Base-by-base conservation (phyloP, 2,888 invertebrate species). In the Elmis aenea region DNA sequence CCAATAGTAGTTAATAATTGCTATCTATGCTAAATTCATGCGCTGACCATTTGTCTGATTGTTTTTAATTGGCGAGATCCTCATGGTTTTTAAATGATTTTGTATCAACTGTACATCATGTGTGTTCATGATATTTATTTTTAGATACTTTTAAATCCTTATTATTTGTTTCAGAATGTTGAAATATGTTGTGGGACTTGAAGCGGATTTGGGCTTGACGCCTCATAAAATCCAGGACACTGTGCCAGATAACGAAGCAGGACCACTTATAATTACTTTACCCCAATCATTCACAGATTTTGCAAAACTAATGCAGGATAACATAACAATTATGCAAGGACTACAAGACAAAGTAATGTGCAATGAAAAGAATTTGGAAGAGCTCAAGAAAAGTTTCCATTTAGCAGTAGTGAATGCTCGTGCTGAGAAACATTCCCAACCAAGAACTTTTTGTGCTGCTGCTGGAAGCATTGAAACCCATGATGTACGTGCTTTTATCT, bases 231-330 rank as follows among this genome's bases (percentile, higher is more conserved):
- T 61, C 3, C 38, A 50, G 27, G 51, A 50, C 27, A 59, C 60
- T 1, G 36, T 50, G 11, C 55, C 55, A 5, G 46, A 61, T 3
- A 61, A 61, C 13, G 58, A 61, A 37, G 57, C 58, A 2, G 35
- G 59, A 14, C 44, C 57, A 32, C 33, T 57, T 9, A 58, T 62
- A 13, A 45, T 46, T 11, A 53, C 59, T 13, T 33, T 62, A 14
- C 38, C 55, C 0, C 51, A 57, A 42, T 61, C 62, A 2, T 41
- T 62, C 38, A 54, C 57, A 3, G 61, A 62, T 23, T 58, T 61
- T 16, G 46, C 55, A 3, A 53, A 61, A 38, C 40, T 57, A 5
- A 55, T 62, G 11, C 37, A 50, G 11, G 54, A 57, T 25, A 62
- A 61, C 33, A 26, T 61, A n/a, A 28, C 37, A n/a, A 38, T 51